Evolutionary conservation across 1,140 invertebrate species (phyloP).

Genomic region (Dinoponera quadriceps): DNA sequence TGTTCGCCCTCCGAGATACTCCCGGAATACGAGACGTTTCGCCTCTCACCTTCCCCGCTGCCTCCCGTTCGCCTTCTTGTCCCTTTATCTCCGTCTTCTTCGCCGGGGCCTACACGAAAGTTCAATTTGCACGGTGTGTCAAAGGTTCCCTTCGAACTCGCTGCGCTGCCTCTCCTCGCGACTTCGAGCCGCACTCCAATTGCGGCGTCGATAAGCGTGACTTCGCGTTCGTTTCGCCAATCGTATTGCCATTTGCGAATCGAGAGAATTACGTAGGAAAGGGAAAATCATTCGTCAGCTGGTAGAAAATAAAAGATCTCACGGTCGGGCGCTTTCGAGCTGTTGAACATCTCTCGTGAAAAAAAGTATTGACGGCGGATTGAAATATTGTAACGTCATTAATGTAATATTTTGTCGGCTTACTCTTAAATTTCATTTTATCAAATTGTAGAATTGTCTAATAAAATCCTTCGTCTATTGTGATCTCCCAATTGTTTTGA

Average conservation of each 20-base stretch:
- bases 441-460: no score
- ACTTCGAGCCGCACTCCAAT: constrained; percentile 62
- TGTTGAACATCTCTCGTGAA: no score
- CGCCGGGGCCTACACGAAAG: constrained; percentile 78
- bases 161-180: constrained; percentile 30
- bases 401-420: no score
- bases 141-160: constrained; percentile 71
- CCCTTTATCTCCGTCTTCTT: constrained; percentile 60
- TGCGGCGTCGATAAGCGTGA: constrained; percentile 68
- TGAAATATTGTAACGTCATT: no score
- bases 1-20: constrained; percentile 64
- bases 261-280: background rate
- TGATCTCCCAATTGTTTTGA: no score
- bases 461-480: no score
- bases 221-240: constrained; percentile 25
- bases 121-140: constrained; percentile 81
- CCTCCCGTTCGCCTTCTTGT: constrained; percentile 63
- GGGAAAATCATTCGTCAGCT: background rate
- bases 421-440: no score
- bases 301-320: no score
- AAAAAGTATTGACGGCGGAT: no score
- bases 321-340: no score
- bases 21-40: constrained; percentile 47
- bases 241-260: background rate
- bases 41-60: constrained; percentile 16